Base-by-base conservation (phyloP, 2,888 invertebrate species). In the Linyphia triangularis region DNA sequence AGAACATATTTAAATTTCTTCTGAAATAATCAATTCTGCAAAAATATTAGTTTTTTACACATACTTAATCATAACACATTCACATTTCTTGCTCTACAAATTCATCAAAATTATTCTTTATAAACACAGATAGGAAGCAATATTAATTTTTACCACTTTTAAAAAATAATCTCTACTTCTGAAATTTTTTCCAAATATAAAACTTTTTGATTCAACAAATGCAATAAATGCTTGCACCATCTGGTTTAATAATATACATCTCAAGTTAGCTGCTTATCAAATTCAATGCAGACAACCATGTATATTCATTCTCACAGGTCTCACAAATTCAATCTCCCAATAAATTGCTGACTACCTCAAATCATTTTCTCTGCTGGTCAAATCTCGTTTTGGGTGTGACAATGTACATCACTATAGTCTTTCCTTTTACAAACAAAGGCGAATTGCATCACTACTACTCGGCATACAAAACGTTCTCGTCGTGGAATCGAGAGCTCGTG, bases 181-280 rank as follows among this genome's bases (percentile, higher is more conserved):
- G 26, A 43, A 78, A 33, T 67, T 65, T 65, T 65, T 65, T n/a
- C n/a, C 59, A 43, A 51, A 85, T 78, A 85, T 78, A 85, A 82
- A 81, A 83, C 22, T 77, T 86, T 86, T 86, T 86, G 85, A 86
- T 86, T 86, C 79, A 63, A 57, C 59, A 77, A 69, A 40, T 37
- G 77, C 69, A 85, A 33, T 79, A 79, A 79, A 79, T 86, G 85
- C 79, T 88, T 73, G 81, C 86, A 88, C 86, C 86, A 82, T 75
- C 65, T 61, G 40, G 40, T 40, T 77, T 16, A 40, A n/a, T 57
- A 28, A 43, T 63, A 77, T 22, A 63, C 33, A 61, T 61, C 37
- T 63, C 40, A 33, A 61, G 61, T 63, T 77, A 77, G 77, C 77
- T 77, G 77, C 77, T 37, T 63, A 61, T 43, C 10, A 70, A 70